phyloP scores from a whole-genome alignment of 2,888 invertebrate species.

The Andrena bicolor region DNA sequence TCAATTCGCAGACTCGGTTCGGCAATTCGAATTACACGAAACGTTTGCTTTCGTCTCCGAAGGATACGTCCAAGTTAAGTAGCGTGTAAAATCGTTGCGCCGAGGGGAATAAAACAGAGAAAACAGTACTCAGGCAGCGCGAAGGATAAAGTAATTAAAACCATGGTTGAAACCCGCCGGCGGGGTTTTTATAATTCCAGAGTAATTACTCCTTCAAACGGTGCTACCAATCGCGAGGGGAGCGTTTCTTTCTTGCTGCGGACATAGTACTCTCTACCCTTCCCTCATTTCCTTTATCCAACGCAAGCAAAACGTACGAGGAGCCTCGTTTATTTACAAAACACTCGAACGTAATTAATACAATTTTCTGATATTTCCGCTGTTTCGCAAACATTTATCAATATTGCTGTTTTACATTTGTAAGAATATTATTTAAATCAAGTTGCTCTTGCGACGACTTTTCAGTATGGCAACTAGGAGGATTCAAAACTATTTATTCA shows the following conservation, averaged over 20 bases:
- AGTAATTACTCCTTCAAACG: constrained; percentile 70
- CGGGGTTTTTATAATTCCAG: constrained; percentile 68
- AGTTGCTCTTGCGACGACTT: neutral
- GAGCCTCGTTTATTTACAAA: too few species aligned
- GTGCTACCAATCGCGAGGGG: constrained; percentile 17
- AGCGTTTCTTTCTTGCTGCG: neutral
- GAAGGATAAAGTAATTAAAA: constrained; percentile 68
- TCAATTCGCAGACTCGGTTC: neutral
- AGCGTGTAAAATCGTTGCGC: neutral
- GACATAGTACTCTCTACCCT: neutral
- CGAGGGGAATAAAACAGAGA: neutral
- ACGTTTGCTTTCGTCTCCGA: too few species aligned
- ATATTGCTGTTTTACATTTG: too few species aligned
- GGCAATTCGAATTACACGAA: too few species aligned
- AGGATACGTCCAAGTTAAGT: neutral
- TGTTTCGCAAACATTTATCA: too few species aligned
- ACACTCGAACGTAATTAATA: too few species aligned
- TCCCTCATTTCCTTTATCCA: neutral
- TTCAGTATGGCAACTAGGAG: neutral
- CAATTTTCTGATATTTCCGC: too few species aligned
- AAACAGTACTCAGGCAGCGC: neutral
- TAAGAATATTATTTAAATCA: neutral
- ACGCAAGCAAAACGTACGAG: too few species aligned
- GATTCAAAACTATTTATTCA: neutral
- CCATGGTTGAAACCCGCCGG: constrained; percentile 50